Base-by-base conservation (phyloP, 1,140 invertebrate genomes). In the Drosophila bifasciata region DNA sequence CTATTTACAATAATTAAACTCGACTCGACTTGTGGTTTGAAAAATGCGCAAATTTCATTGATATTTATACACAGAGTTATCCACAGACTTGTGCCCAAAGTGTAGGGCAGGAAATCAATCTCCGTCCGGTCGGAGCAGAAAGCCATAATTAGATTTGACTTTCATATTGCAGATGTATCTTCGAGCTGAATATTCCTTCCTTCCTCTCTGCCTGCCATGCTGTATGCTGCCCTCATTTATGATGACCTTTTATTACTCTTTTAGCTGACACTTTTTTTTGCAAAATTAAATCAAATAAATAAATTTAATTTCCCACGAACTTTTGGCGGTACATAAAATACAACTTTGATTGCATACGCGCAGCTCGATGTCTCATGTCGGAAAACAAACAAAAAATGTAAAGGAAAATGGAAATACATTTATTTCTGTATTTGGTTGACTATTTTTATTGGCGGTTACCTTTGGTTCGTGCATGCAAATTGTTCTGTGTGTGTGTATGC, bases 401-500 rank as follows among this genome's bases (percentile, higher is more conserved):
- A 68, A 48, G 66, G 32, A 68, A 69, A 56, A 36, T 13, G 32
- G 11, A 36, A 36, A 69, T 36, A 40, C 32, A 69, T 68, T 67
- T 68, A 60, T 72, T 72, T n/a, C n/a, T 72, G 46, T 53, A 49
- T 63, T 71, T 59, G 66, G 43, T 59, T 75, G 69, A 88, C 61
- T 86, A 58, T 86, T 85, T 85, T 86, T 86, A 86, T 81, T 86
- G 73, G 81, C 55, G 80, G 81, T 81, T 81, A 73, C 74, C 68
- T 80, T 81, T 86, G 59, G 62, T 44, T 19, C 61, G 58, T 69
- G n/a, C n/a, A n/a, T 75, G 46, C 76, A 67, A 48, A 70, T 79
- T 66, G 58, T 59, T 55, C 43, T 71, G 55, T 52, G 56, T 71
- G 62, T 88, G 55, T 52, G 56, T 71, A 59, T 88, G 83, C 36